Evolutionary conservation across 1,140 invertebrate genomes (phyloP), one percentile per base, ranked within the genome.

Genomic region (Schlechtendalia chinensis): DNA sequence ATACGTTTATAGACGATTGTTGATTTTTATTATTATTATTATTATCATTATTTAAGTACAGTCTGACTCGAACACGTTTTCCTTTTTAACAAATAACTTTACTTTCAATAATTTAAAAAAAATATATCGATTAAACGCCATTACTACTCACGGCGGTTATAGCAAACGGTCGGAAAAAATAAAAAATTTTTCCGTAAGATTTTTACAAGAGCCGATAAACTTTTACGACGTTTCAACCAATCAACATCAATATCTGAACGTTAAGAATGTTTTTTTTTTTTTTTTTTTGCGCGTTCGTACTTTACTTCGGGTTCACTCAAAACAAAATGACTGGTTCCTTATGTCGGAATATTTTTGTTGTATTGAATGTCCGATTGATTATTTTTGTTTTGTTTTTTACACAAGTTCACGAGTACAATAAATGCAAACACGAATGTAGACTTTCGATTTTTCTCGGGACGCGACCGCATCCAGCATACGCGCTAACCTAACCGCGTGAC

Each of bases 101-200:
- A 69, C 65, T 47, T 69, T 69, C 47, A 69, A 69, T 69, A 47
- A 69, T 69, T 69, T 47, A 47, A 22, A 58, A 58, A n/a, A 58
- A 67, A 67, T 45, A 69, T 69, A 67, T 69, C n/a, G 65, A 69
- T 69, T 69, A 47, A 69, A 69, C n/a, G 65, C 65, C 39, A 47
- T 69, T 24, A 69, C 39, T 69, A 12, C 45, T 47, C 39, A 45
- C n/a, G 32, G 29, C n/a, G 32, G 29, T 3, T 45, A 16, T 67
- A 32, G 32, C 32, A 67, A 67, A 67, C 32, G 63, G 63, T 39
- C 32, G 32, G 32, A 39, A 39, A 39, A 4, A n/a, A n/a, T n/a
- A n/a, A n/a, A 8, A 4, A 39, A n/a, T 32, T 67, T 67, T 67
- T 67, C 19, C 39, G n/a, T 67, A 67, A 19, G n/a, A 67, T 67